These are phyloP conservation scores for Colletes collaris DNA, from an alignment of 2,888 invertebrate genomes.

Conservation along the genomic window DNA sequence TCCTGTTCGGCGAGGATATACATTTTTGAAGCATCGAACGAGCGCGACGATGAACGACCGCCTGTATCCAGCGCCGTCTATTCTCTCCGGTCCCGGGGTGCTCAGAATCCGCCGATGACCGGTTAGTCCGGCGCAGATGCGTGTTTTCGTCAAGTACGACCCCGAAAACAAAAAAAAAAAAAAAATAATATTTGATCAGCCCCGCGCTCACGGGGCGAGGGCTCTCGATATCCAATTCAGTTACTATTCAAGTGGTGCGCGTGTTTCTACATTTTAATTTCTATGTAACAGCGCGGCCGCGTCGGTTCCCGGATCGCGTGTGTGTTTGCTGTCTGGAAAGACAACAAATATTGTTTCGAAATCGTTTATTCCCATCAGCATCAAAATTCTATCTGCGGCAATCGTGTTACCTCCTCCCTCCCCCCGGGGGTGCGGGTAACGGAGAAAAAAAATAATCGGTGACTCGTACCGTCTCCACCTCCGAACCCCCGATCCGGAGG, in stretches of 20 bases:
- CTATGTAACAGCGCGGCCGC: conserved; percentile 60
- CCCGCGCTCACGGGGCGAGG: conserved; percentile 50
- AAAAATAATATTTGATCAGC: conserved; percentile 71
- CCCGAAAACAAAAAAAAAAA: conserved; percentile 53
- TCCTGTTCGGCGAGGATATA: conserved; percentile 2
- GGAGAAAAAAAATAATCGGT: conserved; percentile 35
- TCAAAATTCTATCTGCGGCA: conserved; percentile 52
- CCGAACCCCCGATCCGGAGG: background rate
- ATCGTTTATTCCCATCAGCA: conserved; percentile 65
- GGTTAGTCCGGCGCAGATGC: conserved; percentile 66
- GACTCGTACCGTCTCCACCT: conserved; percentile 27
- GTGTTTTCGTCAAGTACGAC: conserved; percentile 66
- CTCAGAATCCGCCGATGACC: conserved; percentile 60
- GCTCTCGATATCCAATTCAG: conserved; percentile 72
- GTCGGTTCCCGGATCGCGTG: conserved; percentile 22
- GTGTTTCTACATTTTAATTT: conserved; percentile 72
- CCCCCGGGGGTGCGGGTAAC: background rate
- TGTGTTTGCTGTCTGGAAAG: conserved; percentile 67
- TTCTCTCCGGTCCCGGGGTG: conserved; percentile 25
- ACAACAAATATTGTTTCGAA: conserved; percentile 68
- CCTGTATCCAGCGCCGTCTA: conserved; percentile 30
- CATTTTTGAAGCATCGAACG: conserved; percentile 24
- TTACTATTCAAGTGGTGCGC: conserved; percentile 71
- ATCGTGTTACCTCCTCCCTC: conserved; percentile 28
- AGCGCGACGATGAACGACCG: conserved; percentile 31